Evolutionary conservation across 2,888 invertebrate species (phyloP).

Genomic region (Cryptus armator): DNA sequence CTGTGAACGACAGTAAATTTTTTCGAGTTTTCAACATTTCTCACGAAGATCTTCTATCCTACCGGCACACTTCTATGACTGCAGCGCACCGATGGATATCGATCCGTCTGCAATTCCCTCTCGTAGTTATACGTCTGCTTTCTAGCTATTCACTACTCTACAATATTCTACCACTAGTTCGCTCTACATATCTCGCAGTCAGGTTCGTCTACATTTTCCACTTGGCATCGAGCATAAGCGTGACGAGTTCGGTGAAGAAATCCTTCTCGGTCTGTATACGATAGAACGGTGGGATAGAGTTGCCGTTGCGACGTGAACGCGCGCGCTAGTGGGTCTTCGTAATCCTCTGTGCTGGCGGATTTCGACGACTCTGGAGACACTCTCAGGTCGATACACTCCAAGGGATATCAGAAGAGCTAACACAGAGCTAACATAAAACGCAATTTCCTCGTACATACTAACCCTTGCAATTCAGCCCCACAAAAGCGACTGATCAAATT

Average conservation of each 20-base stretch:
- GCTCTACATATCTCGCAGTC: neutral
- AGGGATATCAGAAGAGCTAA: constrained; percentile 35
- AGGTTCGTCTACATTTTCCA: constrained; percentile 33
- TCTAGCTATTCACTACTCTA: neutral
- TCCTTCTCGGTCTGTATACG: constrained; percentile 44
- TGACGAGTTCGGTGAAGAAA: constrained; percentile 43
- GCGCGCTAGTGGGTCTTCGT: constrained; percentile 65
- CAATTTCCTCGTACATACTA: constrained; percentile 37
- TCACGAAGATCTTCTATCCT: constrained; percentile 56
- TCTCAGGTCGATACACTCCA: constrained; percentile 60
- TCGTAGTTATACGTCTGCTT: constrained; percentile 34
- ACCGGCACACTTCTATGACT: constrained; percentile 13
- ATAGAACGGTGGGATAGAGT: constrained; percentile 27
- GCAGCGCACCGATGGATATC: constrained; percentile 57
- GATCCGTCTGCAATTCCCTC: constrained; percentile 36
- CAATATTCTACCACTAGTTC: constrained; percentile 4
- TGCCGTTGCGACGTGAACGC: constrained; percentile 30
- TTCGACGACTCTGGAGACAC: constrained; percentile 44
- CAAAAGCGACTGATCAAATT: neutral
- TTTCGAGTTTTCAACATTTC: constrained; percentile 31
- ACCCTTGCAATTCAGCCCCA: neutral
- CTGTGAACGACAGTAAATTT: neutral
- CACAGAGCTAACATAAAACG: constrained; percentile 1
- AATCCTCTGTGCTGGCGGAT: constrained; percentile 53
- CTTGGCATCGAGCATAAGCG: constrained; percentile 34